Evolutionary conservation across 2,888 invertebrate genomes (phyloP), one percentile per base, ranked within the genome.

Genomic region (Ormia ochracea): DNA sequence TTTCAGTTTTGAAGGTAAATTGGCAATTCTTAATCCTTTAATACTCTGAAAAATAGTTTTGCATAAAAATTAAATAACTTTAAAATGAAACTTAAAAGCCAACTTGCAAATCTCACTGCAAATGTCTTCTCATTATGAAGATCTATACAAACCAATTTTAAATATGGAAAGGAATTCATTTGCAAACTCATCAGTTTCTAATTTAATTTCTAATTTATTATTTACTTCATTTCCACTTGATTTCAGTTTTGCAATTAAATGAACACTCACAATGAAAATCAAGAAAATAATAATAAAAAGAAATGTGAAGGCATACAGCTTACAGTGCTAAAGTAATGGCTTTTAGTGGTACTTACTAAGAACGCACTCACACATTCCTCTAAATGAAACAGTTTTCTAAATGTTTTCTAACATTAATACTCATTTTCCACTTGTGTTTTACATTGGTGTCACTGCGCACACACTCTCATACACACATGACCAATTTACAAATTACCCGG

Each of bases 211-310:
- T 38, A 74, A 74, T 74, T 63, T 54, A 28, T 48, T 74, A 74
- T 74, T 58, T 74, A 58, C 36, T 38, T 58, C 14, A 31, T 23
- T 74, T 74, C 48, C 74, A 74, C 68, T 75, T 68, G 59, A 75
- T 75, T 75, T 75, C 33, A 68, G 68, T 41, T 54, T 45, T 28
- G 36, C 33, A 66, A 59, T 52, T 68, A 59, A 68, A 59, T 50
- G 14, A 68, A 59, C 75, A 65, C 23, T 52, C 23, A 3, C 43
- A 17, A 43, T 21, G 12, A 36, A 4, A 58, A 58, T 14, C n/a
- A n/a, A n/a, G n/a, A n/a, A n/a, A 58, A 48, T 17, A 69, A 28
- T 19, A 10, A n/a, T 23, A 31, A 36, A 9, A 14, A 43, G 7
- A 14, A 21, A 36, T 45, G 3, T 33, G 9, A 26, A 28, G 12